Evolutionary conservation across 2,797 vertebrate genomes (phyloP).

Genomic region (Cryptoblepharus egeriae): DNA sequence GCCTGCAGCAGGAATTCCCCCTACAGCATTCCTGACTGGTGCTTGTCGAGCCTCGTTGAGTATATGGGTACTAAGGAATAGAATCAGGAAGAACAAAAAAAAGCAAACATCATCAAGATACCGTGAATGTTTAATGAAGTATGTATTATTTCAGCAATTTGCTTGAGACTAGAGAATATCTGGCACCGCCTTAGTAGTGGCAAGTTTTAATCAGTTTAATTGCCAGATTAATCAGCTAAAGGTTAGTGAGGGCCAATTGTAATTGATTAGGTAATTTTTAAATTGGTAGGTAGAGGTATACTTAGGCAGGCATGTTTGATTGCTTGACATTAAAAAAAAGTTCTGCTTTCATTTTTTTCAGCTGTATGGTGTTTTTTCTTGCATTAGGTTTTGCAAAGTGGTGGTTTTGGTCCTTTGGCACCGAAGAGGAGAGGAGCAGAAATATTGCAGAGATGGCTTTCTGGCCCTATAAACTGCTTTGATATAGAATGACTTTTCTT

Average conservation of each 20-base stretch:
- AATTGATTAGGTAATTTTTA: background rate
- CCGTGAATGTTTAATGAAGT: background rate
- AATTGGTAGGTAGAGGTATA: background rate
- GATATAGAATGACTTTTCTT: background rate
- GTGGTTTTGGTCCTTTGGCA: background rate
- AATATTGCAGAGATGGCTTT: background rate
- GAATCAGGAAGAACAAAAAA: background rate
- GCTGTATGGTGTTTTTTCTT: background rate
- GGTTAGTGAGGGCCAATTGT: background rate
- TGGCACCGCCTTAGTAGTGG: background rate
- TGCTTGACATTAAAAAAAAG: background rate
- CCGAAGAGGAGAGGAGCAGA: background rate
- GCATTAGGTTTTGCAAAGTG: background rate
- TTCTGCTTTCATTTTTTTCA: background rate
- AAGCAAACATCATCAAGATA: no score
- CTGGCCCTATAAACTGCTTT: background rate
- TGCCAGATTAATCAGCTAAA: constrained; percentile 12
- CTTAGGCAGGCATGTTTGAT: background rate
- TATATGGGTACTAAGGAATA: no score
- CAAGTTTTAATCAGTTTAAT: constrained; percentile 2
- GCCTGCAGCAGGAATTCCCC: no score
- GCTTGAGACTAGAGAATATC: background rate
- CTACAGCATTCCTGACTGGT: no score
- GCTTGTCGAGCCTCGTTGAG: no score
- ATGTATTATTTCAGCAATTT: no score